Evolutionary conservation across 2,113 vertebrate genomes (phyloP).

Genomic region (Alaudala cheleensis): DNA sequence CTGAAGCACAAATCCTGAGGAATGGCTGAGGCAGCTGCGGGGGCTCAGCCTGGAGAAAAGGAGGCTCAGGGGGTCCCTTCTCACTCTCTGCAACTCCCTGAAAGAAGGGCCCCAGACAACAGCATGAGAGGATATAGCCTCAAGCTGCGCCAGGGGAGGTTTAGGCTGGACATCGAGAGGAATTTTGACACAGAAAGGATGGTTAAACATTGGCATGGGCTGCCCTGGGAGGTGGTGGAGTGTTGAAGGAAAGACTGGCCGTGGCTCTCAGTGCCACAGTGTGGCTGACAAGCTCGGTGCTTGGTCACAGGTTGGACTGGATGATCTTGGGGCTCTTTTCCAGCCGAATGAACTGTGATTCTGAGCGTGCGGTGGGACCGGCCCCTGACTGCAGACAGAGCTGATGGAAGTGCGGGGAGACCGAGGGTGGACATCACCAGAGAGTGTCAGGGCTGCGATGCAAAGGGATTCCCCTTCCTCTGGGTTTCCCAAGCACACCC

Average conservation of each 20-base stretch:
- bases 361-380: background rate
- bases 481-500: rapidly evolving
- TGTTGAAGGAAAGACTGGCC: background rate
- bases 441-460: background rate
- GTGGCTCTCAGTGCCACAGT: background rate
- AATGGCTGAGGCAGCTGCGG: background rate
- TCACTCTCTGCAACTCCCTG: too few species aligned
- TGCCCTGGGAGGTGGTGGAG: too few species aligned
- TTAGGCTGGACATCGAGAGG: background rate
- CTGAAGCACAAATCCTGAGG: background rate
- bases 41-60: background rate
- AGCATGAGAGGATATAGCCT: too few species aligned
- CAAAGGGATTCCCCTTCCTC: background rate
- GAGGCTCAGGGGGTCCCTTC: too few species aligned
- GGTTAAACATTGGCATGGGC: background rate
- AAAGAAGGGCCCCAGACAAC: background rate
- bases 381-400: background rate
- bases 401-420: rapidly evolving
- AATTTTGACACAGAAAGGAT: background rate
- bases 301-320: background rate
- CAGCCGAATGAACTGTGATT: background rate
- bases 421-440: rapidly evolving
- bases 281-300: background rate
- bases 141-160: too few species aligned
- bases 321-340: background rate